Evolutionary conservation across 2,113 vertebrate genomes (phyloP), one percentile per base, ranked within the genome.

Genomic region (Channa maculata): DNA sequence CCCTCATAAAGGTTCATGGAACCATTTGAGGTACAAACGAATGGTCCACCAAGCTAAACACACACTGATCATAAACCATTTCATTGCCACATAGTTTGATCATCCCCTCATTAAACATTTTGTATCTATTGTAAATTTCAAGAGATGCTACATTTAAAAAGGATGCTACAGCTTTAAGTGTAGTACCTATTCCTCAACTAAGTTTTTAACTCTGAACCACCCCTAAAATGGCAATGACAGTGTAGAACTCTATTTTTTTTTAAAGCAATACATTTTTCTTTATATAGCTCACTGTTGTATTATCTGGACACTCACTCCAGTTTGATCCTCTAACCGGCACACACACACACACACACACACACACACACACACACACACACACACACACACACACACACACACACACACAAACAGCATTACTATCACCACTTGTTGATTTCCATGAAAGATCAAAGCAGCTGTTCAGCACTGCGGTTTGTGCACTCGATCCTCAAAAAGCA

Each of bases 401-500:
- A 24, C 24, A 71, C 78, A 77, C 75, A 61, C 34, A 73, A 73
- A 55, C 60, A 10, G 44, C 71, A 48, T 75, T 64, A 46, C 79
- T 61, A 84, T 83, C 80, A 50, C 77, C 80, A 87, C 88, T 90
- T 84, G 86, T 85, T 91, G 88, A 91, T 86, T 92, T 91, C 89
- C 89, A 80, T 92, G 90, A 92, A 91, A 88, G 91, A 91, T 89
- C 89, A 84, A 78, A 88, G 84, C 91, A 92, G 91, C 92, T 92
- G 90, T 86, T 89, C 64, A 51, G 85, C 71, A 58, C 83, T 86
- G 89, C 41, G 84, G 85, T 91, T 80, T 79, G 81, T 86, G 85
- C 70, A 88, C 88, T 85, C 5, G 84, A 91, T 86, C 87, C 86
- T 74, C 84, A 63, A 60, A 86, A 74, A 65, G 76, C 8, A 78